phyloP scores from a whole-genome alignment of 2,113 vertebrate genomes.

The Oreotrochilus melanogaster region DNA sequence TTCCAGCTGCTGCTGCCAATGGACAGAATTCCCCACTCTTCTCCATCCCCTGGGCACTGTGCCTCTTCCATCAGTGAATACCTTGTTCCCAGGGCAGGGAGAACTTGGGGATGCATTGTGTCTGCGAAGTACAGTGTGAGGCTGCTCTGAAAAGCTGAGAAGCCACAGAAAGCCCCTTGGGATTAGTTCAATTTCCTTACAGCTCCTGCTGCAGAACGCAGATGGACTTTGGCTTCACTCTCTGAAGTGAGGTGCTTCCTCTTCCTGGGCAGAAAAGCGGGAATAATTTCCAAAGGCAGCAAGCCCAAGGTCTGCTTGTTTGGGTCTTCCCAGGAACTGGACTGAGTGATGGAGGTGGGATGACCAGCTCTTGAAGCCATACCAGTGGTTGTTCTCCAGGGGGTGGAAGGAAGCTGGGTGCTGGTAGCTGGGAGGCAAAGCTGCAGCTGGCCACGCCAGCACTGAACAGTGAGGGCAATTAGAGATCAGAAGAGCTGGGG shows the following conservation, averaged over 20 bases:
- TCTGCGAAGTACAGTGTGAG: background rate
- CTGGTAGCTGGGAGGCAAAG: background rate
- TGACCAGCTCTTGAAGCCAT: background rate
- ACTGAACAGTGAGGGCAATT: constrained; percentile 46
- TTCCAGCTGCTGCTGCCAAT: background rate
- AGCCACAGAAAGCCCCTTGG: background rate
- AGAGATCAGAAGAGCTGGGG: constrained; percentile 64
- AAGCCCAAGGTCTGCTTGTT: background rate
- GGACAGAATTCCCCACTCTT: background rate
- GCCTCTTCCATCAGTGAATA: background rate
- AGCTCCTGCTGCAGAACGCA: background rate
- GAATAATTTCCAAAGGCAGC: background rate
- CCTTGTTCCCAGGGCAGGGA: background rate
- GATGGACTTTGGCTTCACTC: background rate
- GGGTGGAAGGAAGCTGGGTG: background rate
- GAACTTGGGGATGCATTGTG: background rate
- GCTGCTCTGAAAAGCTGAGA: constrained; percentile 11
- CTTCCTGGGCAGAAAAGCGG: background rate
- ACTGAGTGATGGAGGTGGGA: accelerated
- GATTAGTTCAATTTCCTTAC: constrained; percentile 42
- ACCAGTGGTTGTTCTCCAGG: background rate
- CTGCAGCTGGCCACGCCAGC: constrained; percentile 15
- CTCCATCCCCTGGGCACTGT: background rate
- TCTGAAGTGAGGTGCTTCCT: constrained; percentile 13
- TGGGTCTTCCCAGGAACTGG: background rate